These are phyloP conservation scores for Stenodera caucasica DNA, from an alignment of 2,888 invertebrate genomes.

Conservation along the genomic window DNA sequence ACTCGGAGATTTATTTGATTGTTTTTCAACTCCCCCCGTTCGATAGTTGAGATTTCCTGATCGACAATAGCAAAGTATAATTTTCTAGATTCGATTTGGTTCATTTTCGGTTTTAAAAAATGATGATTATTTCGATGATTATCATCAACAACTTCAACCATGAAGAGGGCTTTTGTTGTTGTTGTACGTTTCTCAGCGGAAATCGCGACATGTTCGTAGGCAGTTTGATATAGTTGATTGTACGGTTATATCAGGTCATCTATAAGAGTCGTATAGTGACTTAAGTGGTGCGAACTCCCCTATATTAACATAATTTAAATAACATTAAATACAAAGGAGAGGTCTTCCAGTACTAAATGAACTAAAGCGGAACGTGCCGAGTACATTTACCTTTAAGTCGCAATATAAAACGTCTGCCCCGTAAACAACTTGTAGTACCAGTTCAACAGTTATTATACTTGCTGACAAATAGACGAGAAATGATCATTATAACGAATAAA, in stretches of 20 bases:
- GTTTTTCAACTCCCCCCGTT: not conserved
- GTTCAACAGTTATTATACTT: conserved; percentile 26
- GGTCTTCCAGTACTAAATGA: conserved; percentile 20
- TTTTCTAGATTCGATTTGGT: conserved; percentile 21
- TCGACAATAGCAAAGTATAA: too few relatives aligned
- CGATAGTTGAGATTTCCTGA: conserved; percentile 8
- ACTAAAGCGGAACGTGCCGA: conserved; percentile 28
- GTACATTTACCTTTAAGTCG: conserved; percentile 26
- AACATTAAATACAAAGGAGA: conserved; percentile 20
- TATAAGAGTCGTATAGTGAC: conserved; percentile 22
- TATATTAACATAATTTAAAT: conserved; percentile 29
- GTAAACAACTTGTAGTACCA: conserved; percentile 28
- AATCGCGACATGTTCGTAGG: conserved; percentile 26
- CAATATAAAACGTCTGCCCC: conserved; percentile 12
- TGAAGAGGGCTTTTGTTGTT: too few relatives aligned
- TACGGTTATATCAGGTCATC: conserved; percentile 28
- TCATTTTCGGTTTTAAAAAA: too few relatives aligned
- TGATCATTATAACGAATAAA: conserved; percentile 16
- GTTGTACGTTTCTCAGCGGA: conserved; percentile 22
- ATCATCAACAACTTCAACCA: too few relatives aligned
- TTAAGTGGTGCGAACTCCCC: conserved; percentile 29
- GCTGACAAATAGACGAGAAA: conserved; percentile 22
- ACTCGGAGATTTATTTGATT: too few relatives aligned
- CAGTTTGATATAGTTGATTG: conserved; percentile 15
- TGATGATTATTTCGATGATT: too few relatives aligned